phyloP scores from a whole-genome alignment of 2,113 vertebrate species.

The Sitta europaea region DNA sequence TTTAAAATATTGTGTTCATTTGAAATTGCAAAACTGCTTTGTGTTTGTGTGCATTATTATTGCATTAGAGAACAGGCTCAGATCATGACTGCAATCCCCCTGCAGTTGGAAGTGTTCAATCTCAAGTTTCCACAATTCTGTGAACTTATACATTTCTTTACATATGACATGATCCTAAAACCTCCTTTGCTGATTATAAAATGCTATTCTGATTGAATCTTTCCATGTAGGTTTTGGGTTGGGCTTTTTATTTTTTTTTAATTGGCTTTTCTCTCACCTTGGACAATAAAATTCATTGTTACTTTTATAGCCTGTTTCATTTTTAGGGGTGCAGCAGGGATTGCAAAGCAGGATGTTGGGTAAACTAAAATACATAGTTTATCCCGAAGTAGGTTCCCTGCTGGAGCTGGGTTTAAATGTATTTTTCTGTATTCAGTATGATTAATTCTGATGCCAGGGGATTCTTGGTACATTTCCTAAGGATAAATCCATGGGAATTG shows the following conservation, averaged over 20 bases:
- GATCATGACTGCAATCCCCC: neutral
- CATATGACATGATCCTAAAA: neutral
- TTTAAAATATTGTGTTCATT: neutral
- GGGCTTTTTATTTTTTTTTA: neutral
- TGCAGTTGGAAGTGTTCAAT: neutral
- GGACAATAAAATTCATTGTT: neutral
- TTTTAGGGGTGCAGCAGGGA: neutral
- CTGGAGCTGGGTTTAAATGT: neutral
- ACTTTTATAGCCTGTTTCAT: neutral
- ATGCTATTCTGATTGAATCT: neutral
- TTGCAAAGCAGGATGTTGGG: neutral
- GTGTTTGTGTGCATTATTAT: neutral
- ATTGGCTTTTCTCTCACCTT: neutral
- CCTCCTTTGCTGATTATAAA: neutral
- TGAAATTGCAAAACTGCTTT: neutral
- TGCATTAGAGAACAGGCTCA: neutral
- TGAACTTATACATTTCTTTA: neutral
- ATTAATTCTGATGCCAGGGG: conserved; percentile 20
- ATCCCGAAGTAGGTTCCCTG: neutral
- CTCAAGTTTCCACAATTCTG: neutral
- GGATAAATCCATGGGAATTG: conserved; percentile 30
- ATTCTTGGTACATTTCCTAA: conserved; percentile 24
- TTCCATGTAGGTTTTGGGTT: neutral
- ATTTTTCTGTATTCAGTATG: neutral
- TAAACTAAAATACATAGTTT: neutral